Evolutionary conservation across 2,797 vertebrate genomes (phyloP), one percentile per base, ranked within the genome.

Genomic region (Toxotes lorentzi): DNA sequence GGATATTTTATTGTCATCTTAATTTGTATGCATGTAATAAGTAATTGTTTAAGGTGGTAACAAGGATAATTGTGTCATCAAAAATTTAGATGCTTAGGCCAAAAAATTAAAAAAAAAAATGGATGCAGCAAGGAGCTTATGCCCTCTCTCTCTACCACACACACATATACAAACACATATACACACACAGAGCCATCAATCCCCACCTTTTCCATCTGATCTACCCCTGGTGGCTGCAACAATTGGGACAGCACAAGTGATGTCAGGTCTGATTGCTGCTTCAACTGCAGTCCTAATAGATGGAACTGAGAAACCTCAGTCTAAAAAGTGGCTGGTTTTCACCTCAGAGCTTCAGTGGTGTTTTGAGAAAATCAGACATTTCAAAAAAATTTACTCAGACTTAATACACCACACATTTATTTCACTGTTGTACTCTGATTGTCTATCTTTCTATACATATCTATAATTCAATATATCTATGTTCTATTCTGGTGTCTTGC

Each of bases 221-320:
- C 58, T 69, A 16, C 23, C 57, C 16, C 47, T 21, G 24, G 17
- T 76, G 61, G 41, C 69, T 71, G 53, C 48, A 82, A 86, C 75
- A 81, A 71, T 70, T 78, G 71, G 63, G 59, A 62, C 21, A 58
- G 72, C 45, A 73, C 48, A 82, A 65, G 73, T 73, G 53, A 70
- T 73, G 66, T 77, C 80, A 75, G 83, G 56, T 78, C 56, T 81
- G 40, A 78, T 76, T 65, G 0, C 73, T 58, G 57, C n/a, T 56
- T 73, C 40, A 82, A 43, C 78, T 76, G 56, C 45, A 73, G 61
- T 45, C 47, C 45, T 69, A 41, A 61, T 14, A 59, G 24, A 63
- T 14, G 41, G 32, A 61, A 48, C 10, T 43, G 57, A 47, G 10
- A 70, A 59, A n/a, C 47, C 47, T 34, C 14, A 27, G 1, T 48